Conservation (phyloP, 2,113 vertebrate genomes). For the Catharus fuscescens region DNA sequence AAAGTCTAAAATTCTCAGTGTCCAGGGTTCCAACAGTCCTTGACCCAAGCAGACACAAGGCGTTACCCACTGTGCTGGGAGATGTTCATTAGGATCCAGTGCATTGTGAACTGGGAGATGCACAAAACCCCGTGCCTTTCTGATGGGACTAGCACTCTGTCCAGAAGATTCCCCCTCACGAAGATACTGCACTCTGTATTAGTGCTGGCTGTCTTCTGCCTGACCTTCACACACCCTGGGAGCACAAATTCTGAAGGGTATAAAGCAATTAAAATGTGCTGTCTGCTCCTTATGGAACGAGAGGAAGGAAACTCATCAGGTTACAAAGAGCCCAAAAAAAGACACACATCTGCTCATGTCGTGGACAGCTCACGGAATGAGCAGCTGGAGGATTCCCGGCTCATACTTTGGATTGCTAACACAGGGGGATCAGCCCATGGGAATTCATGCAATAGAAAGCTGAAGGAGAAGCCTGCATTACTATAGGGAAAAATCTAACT, state of each 20-base stretch:
- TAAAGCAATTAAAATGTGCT: constrained; percentile 1
- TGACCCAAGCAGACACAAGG: not conserved
- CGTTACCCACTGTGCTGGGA: not conserved
- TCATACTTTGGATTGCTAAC: not conserved
- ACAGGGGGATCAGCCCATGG: not conserved
- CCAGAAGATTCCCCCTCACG: not conserved
- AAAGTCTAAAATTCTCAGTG: no score
- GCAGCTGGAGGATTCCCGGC: not conserved
- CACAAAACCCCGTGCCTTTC: not conserved
- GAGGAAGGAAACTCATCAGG: not conserved
- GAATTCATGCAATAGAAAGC: not conserved
- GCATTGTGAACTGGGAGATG: fast-evolving
- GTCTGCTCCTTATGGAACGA: not conserved
- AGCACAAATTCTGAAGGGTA: not conserved
- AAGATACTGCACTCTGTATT: not conserved
- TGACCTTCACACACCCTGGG: not conserved
- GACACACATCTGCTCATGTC: not conserved
- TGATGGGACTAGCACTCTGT: not conserved
- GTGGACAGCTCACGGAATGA: not conserved
- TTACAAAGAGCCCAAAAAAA: not conserved
- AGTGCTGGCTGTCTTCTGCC: not conserved
- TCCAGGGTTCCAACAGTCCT: not conserved
- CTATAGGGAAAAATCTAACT: not conserved
- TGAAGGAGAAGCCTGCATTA: not conserved
- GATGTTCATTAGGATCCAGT: not conserved